Evolutionary conservation across 2,888 invertebrate species (phyloP).

Genomic region (Rhaphigaster nebulosa): DNA sequence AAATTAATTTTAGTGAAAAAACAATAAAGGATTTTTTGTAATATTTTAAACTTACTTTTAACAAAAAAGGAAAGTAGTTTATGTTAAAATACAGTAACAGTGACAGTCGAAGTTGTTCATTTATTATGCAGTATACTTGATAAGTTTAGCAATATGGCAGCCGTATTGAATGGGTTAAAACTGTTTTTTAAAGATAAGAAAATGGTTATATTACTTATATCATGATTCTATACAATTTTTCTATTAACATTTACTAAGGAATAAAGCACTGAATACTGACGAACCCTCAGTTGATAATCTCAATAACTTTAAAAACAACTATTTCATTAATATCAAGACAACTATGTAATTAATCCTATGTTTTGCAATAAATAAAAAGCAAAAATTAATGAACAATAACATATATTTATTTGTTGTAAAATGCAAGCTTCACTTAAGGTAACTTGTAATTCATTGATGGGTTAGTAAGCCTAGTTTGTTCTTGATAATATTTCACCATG

Average conservation of each 20-base stretch:
- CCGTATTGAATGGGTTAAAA: too few relatives aligned
- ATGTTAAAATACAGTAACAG: too few relatives aligned
- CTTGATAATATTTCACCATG: neutral
- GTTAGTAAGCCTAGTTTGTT: neutral
- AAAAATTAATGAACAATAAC: neutral
- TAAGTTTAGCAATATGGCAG: too few relatives aligned
- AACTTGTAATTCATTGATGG: neutral
- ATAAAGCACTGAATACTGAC: neutral
- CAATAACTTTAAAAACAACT: neutral
- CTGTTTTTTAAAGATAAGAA: neutral
- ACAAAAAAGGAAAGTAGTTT: too few relatives aligned
- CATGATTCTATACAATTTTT: neutral
- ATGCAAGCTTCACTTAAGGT: neutral
- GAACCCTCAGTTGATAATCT: neutral
- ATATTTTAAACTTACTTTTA: too few relatives aligned
- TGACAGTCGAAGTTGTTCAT: too few relatives aligned
- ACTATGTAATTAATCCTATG: constrained; percentile 40
- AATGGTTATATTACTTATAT: neutral
- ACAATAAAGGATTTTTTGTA: too few relatives aligned
- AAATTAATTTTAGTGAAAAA: too few relatives aligned
- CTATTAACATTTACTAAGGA: neutral
- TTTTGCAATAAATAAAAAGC: constrained; percentile 47
- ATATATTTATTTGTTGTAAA: neutral
- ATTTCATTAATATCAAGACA: constrained; percentile 30
- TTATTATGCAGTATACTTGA: too few relatives aligned